These are phyloP conservation scores for Bombylius discolor DNA, from an alignment of 2,888 invertebrate species.

Conservation along the genomic window DNA sequence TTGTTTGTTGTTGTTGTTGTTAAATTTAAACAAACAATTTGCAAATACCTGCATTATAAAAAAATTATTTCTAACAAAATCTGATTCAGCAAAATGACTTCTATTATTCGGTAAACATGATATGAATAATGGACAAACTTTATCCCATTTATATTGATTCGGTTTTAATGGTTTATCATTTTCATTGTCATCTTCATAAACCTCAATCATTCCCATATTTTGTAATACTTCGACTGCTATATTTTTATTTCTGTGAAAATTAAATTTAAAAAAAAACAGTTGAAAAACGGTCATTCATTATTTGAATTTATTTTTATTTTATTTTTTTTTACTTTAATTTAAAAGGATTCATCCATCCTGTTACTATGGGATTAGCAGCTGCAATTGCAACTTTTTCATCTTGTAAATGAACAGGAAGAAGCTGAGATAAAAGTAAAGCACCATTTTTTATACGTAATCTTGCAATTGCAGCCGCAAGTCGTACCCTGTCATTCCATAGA, in stretches of 20 bases:
- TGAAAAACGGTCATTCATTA: conserved; percentile 14
- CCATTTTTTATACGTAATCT: conserved; percentile 60
- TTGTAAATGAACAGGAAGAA: conserved; percentile 58
- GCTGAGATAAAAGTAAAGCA: conserved; percentile 52
- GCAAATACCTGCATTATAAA: conserved; percentile 44
- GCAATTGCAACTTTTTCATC: conserved; percentile 53
- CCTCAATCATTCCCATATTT: conserved; percentile 15
- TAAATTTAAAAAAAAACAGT: background rate
- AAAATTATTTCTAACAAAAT: conserved; percentile 41
- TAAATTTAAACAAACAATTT: background rate
- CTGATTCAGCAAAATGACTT: conserved; percentile 42
- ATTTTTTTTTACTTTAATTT: conserved; percentile 43
- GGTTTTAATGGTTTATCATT: conserved; percentile 17
- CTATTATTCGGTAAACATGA: conserved; percentile 43
- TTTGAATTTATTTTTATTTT: background rate
- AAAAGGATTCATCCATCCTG: conserved; percentile 70
- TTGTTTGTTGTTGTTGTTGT: too few relatives aligned
- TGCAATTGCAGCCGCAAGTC: conserved; percentile 63
- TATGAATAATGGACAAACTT: conserved; percentile 41
- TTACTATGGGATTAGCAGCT: conserved; percentile 42
- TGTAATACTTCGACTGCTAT: conserved; percentile 6
- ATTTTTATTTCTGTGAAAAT: conserved; percentile 18
- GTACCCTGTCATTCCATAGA: conserved; percentile 51
- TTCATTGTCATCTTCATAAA: conserved; percentile 13
- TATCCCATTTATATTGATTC: conserved; percentile 33